Evolutionary conservation across 2,888 invertebrate species (phyloP).

Genomic region (Brachyopa scutellaris): DNA sequence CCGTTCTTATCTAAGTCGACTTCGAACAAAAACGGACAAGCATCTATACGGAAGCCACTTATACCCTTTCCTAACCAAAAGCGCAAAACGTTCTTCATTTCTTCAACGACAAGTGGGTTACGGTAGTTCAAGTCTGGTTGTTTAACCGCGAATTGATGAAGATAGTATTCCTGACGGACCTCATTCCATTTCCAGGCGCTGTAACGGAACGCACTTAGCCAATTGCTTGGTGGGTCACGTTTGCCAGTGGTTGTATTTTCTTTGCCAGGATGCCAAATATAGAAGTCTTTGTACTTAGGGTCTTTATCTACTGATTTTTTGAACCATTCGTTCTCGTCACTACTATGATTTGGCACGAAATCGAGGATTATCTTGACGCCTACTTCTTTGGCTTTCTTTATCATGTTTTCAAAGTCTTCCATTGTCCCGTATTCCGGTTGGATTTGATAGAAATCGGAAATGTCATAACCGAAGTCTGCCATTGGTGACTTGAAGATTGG

Average conservation of each 20-base stretch:
- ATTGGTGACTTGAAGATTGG: conserved; percentile 90
- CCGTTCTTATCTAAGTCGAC: conserved; percentile 75
- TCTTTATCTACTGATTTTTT: conserved; percentile 85
- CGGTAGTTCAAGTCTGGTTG: conserved; percentile 87
- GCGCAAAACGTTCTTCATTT: conserved; percentile 84
- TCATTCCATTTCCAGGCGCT: conserved; percentile 86
- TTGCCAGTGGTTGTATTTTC: conserved; percentile 78
- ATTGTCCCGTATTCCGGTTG: conserved; percentile 88
- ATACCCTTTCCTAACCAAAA: conserved; percentile 87
- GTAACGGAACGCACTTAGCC: conserved; percentile 83
- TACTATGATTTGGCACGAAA: conserved; percentile 85
- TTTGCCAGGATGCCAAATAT: conserved; percentile 86
- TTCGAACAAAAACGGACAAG: conserved; percentile 79
- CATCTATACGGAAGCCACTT: conserved; percentile 85
- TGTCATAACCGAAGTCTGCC: conserved; percentile 91
- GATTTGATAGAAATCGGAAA: conserved; percentile 86
- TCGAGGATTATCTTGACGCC: conserved; percentile 82
- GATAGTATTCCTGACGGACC: conserved; percentile 84
- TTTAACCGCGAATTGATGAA: conserved; percentile 85
- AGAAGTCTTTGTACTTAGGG: conserved; percentile 87
- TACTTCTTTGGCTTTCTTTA: conserved; percentile 83
- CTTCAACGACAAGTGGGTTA: conserved; percentile 82
- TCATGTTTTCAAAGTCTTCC: conserved; percentile 86
- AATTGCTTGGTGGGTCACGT: conserved; percentile 82
- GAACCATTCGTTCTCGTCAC: conserved; percentile 92